A percentile compares a stretch with the other conserved stretches of the same genome.
Evolutionary conservation across 2,797 vertebrate genomes (phyloP).

Genomic region (Pachyuromys duprasi): DNA sequence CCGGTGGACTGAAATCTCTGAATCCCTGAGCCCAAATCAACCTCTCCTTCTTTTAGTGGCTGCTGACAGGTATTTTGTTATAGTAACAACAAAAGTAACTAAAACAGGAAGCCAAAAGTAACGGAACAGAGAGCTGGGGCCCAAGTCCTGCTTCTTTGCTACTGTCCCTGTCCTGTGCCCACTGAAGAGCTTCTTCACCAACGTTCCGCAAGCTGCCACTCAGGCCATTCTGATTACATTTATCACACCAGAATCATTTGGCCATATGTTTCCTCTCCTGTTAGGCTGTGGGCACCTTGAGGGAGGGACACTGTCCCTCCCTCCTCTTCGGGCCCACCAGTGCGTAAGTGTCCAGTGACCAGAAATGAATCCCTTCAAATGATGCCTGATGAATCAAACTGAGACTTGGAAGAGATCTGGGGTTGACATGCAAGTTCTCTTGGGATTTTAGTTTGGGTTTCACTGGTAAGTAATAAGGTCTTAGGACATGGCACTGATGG

Average conservation of each 20-base stretch:
- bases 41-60: background rate
- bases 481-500: background rate
- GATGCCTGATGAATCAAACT: background rate
- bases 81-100: background rate
- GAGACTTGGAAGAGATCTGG: background rate
- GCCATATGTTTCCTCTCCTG: background rate
- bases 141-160: background rate
- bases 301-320: background rate
- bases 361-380: background rate
- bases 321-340: background rate
- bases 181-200: background rate
- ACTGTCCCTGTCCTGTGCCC: background rate
- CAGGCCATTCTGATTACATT: background rate
- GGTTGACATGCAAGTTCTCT: constrained; percentile 2
- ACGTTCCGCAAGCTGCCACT: background rate
- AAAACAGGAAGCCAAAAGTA: background rate
- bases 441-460: constrained; percentile 21
- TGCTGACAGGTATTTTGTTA: background rate
- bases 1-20: background rate
- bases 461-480: background rate
- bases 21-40: background rate
- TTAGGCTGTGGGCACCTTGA: background rate
- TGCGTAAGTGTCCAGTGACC: background rate
- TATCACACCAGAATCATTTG: background rate
- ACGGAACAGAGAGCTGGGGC: background rate